phyloP scores from a whole-genome alignment of 2,888 invertebrate genomes.

The Lithophane leautieri region DNA sequence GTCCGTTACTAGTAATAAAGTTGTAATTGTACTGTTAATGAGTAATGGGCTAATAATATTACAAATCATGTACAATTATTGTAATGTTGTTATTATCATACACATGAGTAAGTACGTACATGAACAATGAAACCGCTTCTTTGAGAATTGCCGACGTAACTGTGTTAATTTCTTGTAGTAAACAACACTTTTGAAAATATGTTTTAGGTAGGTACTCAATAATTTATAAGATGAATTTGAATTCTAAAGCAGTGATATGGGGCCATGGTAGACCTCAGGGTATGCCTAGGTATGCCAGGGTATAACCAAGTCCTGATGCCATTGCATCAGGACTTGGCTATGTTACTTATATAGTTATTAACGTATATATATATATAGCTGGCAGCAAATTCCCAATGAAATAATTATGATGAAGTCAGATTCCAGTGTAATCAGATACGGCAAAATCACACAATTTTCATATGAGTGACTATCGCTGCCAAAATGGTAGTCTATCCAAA shows the following conservation, averaged over 20 bases:
- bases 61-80: slow-evolving; percentile 51
- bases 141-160: slow-evolving; percentile 30
- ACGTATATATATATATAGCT: too few species aligned
- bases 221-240: background rate
- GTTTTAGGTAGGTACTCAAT: background rate
- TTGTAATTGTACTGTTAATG: slow-evolving; percentile 35
- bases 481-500: background rate
- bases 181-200: background rate
- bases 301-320: too few species aligned
- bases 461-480: background rate
- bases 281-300: too few species aligned
- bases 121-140: slow-evolving; percentile 38
- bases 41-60: slow-evolving; percentile 46
- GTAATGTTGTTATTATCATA: slow-evolving; percentile 12
- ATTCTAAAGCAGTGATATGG: background rate
- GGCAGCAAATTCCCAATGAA: too few species aligned
- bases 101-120: background rate
- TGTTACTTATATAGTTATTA: too few species aligned
- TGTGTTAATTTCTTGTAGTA: slow-evolving; percentile 2
- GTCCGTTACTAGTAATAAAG: slow-evolving; percentile 14
- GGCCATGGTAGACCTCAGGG: background rate
- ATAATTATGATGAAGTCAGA: too few species aligned
- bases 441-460: too few species aligned
- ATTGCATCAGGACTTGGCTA: too few species aligned
- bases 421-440: too few species aligned